Evolutionary conservation across 2,888 invertebrate genomes (phyloP).

Genomic region (Apamea monoglypha): DNA sequence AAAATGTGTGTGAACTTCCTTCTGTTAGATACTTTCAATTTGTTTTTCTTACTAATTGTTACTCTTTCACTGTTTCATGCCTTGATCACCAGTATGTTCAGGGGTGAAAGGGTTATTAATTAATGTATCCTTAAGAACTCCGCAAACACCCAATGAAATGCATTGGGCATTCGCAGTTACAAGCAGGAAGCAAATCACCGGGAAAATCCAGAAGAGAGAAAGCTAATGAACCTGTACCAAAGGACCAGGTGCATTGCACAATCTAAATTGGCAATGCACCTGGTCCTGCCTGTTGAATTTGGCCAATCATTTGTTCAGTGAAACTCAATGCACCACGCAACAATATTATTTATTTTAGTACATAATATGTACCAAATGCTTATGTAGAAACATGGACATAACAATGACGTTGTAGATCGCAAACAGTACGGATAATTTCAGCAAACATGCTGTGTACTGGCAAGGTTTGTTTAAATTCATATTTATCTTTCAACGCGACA

Average conservation of each 20-base stretch:
- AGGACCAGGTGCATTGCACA: slow-evolving; percentile 15
- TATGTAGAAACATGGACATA: slow-evolving; percentile 49
- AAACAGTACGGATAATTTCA: slow-evolving; percentile 61
- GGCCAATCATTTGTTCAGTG: not conserved
- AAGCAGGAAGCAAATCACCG: slow-evolving; percentile 8
- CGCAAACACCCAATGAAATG: not conserved
- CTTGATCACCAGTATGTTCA: not conserved
- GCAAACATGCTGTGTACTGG: slow-evolving; percentile 49
- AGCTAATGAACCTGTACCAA: not conserved
- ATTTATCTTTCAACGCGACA: slow-evolving; percentile 57
- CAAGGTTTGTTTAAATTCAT: slow-evolving; percentile 51
- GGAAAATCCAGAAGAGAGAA: slow-evolving; percentile 6
- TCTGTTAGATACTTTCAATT: slow-evolving; percentile 36
- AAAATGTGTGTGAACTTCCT: slow-evolving; percentile 50
- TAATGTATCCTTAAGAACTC: not conserved
- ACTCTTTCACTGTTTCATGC: not conserved
- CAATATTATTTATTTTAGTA: slow-evolving; percentile 26
- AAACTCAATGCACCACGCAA: slow-evolving; percentile 7
- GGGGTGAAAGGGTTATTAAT: not conserved
- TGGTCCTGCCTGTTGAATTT: not conserved
- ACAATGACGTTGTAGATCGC: slow-evolving; percentile 55
- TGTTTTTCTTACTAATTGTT: slow-evolving; percentile 16
- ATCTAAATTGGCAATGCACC: too few species aligned
- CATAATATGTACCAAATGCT: slow-evolving; percentile 29
- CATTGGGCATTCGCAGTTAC: not conserved